A percentile compares a stretch with the other conserved stretches of the same genome.
These are phyloP conservation scores for Natrix natrix DNA, from an alignment of 2,797 vertebrate genomes.

Conservation along the genomic window DNA sequence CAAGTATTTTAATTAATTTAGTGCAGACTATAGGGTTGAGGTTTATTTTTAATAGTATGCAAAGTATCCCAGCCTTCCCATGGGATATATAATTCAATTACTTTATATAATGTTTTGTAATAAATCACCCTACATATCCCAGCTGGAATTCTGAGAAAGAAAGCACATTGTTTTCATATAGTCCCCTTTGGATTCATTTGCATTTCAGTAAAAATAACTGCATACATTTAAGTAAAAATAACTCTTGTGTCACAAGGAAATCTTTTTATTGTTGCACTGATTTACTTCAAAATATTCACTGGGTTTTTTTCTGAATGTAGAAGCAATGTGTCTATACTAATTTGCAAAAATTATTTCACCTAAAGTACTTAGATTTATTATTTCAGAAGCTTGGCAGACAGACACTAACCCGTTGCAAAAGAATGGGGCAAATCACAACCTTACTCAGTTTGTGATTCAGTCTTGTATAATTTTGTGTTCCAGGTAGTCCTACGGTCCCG, in stretches of 20 bases:
- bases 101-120: slow-evolving; percentile 66
- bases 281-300: slow-evolving; percentile 48
- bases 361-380: slow-evolving; percentile 42
- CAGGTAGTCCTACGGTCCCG: not conserved
- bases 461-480: not conserved
- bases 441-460: not conserved
- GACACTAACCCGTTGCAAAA: slow-evolving; percentile 27
- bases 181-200: slow-evolving; percentile 20
- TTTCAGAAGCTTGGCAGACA: slow-evolving; percentile 3
- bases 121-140: slow-evolving; percentile 63
- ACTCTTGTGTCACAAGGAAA: slow-evolving; percentile 36
- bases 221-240: slow-evolving; percentile 38
- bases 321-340: not conserved
- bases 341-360: slow-evolving; percentile 28
- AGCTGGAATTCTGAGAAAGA: slow-evolving; percentile 29
- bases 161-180: slow-evolving; percentile 49
- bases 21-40: slow-evolving; percentile 64
- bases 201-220: slow-evolving; percentile 44
- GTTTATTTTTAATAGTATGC: slow-evolving; percentile 61
- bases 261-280: slow-evolving; percentile 34
- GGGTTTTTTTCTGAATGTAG: slow-evolving; percentile 34
- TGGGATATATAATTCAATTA: slow-evolving; percentile 74
- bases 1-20: slow-evolving; percentile 75
- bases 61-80: slow-evolving; percentile 58
- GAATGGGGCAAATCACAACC: not conserved